Base-by-base conservation (phyloP, 2,113 vertebrate species). In the Ophthalmolycus amberensis region DNA sequence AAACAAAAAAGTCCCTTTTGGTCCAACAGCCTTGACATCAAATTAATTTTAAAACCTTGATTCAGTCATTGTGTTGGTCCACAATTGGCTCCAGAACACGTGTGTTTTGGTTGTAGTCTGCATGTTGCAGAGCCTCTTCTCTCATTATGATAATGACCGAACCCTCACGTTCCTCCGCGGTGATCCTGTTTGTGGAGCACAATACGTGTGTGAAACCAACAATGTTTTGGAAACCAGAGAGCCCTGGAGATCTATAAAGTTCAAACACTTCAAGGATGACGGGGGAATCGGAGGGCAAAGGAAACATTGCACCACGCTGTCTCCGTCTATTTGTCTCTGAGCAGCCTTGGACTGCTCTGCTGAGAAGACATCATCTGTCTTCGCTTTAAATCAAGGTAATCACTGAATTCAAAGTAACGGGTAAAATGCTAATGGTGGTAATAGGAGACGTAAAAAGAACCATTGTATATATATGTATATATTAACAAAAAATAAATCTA, bases 131-230 rank as follows among this genome's bases (percentile, higher is more conserved):
- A 75, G 52, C 50, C 42, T 67, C 37, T 54, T 83, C 54, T 70
- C 38, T 82, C 58, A n/a, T 83, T 67, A 78, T 83, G 64, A 88
- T 87, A 85, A 91, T 77, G 79, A 67, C 48, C 66, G 16, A 87
- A 78, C 65, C 68, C 48, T 79, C 29, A 38, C 83, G 85, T 91
- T 89, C 82, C 42, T 79, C 48, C 15, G 76, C 65, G 79, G 44
- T 89, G 78, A 90, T 88, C 79, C 88, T 66, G 70, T 80, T 82
- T 73, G 44, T 68, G 77, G 44, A 14, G 71, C 67, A 84, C 79
- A 90, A 83, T 42, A 68, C 60, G 5, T 74, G 75, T 37, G 38
- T 40, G 40, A 70, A 37, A 48, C 14, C 50, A 38, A 46, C 63
- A 63, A 29, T n/a, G 22, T 44, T 7, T 29, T 54, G 75, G 50